Percentiles rank a stretch among this genome's conserved stretches.
These are phyloP conservation scores for Silurus aristotelis DNA, from an alignment of 2,797 vertebrate species.

Conservation along the genomic window DNA sequence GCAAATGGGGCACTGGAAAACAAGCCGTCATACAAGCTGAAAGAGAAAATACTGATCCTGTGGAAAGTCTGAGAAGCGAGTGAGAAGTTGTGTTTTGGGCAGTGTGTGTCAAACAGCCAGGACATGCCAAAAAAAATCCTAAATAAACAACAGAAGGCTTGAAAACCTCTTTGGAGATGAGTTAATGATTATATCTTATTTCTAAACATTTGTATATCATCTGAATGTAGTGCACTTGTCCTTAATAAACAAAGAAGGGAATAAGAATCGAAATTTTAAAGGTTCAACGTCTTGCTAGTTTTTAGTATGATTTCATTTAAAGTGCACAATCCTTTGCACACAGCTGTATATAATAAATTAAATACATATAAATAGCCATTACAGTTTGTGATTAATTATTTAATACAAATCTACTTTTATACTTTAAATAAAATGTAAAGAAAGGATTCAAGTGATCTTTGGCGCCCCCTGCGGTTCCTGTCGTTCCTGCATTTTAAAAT, in stretches of 20 bases:
- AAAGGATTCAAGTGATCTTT: not conserved
- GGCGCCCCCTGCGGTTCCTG: not conserved
- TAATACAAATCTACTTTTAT: not conserved
- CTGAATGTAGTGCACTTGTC: no score
- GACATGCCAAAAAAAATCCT: not conserved
- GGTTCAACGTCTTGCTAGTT: not conserved
- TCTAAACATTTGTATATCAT: not conserved
- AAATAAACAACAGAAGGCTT: slow-evolving; percentile 4
- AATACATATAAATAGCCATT: not conserved
- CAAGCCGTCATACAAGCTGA: not conserved
- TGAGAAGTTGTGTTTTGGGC: not conserved
- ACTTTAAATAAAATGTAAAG: no score
- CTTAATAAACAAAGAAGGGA: no score
- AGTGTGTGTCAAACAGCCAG: not conserved
- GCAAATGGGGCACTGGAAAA: not conserved
- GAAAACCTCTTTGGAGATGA: not conserved
- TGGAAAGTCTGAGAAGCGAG: not conserved
- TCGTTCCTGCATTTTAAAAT: no score
- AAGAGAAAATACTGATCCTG: not conserved
- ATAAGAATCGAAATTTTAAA: no score
- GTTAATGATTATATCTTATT: not conserved
- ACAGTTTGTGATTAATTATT: not conserved
- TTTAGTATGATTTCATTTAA: not conserved
- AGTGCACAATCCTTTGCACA: not conserved
- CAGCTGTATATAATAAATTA: not conserved